Base-by-base conservation (phyloP, 1,140 invertebrate genomes). In the Hermetia illucens region DNA sequence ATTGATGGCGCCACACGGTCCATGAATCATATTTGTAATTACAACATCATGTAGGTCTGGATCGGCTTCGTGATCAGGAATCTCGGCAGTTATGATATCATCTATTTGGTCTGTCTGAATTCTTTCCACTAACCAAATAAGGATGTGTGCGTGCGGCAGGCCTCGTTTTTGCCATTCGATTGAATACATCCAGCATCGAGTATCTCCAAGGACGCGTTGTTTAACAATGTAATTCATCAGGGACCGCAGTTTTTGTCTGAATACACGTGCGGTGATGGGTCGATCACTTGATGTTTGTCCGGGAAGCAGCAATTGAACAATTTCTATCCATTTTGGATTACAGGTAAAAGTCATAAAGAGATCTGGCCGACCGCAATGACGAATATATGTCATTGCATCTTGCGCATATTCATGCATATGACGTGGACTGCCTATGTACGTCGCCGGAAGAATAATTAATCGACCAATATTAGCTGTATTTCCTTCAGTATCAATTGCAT, bases 81-180 rank as follows among this genome's bases (percentile, higher is more conserved):
- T 27, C 55, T 49, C n/a, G n/a, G n/a, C n/a, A n/a, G n/a, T n/a
- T n/a, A n/a, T n/a, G n/a, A n/a, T n/a, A n/a, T n/a, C n/a, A n/a
- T n/a, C n/a, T n/a, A n/a, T n/a, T n/a, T n/a, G n/a, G n/a, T n/a
- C n/a, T n/a, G n/a, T n/a, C n/a, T n/a, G n/a, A n/a, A 62, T 55
- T 42, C 48, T 56, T 1, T 56, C 37, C 8, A 49, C 39, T 36
- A 62, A 47, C 54, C 52, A 66, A 13, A 50, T 8, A 18, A 52
- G 35, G 12, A 53, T 49, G 39, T 52, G 51, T 35, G 40, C 48
- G 50, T 68, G 66, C 0, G 66, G 65, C 15, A 68, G 44, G 5
- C 66, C 66, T 52, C 61, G 70, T 44, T 68, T 69, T 47, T 71
- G 63, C 53, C 60, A 70, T 50, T 72, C 62, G 27, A 71, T 45